phyloP scores from a whole-genome alignment of 2,797 vertebrate species.

The Chrosomus eos region DNA sequence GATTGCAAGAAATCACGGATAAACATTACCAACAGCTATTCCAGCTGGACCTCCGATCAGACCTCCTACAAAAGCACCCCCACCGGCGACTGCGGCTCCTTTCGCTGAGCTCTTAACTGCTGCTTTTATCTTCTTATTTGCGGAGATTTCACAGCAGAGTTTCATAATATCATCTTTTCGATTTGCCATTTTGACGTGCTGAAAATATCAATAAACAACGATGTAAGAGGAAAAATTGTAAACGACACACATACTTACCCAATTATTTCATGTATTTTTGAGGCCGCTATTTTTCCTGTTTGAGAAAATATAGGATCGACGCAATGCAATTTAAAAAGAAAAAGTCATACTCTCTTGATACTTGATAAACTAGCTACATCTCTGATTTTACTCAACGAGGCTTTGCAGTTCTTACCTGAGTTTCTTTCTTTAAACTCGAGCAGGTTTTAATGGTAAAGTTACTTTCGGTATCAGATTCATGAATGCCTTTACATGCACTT shows the following conservation, averaged over 20 bases:
- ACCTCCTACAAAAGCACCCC: conserved; percentile 82
- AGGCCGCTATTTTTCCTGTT: neutral
- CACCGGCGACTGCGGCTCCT: conserved; percentile 80
- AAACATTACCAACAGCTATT: conserved; percentile 82
- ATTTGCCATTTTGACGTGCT: conserved; percentile 72
- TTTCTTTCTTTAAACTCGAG: too few species aligned
- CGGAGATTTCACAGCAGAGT: conserved; percentile 81
- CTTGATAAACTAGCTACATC: neutral
- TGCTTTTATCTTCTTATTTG: conserved; percentile 79
- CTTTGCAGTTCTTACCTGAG: neutral
- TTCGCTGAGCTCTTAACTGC: conserved; percentile 78
- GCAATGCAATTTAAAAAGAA: neutral
- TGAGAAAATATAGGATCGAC: neutral
- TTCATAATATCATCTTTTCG: conserved; percentile 78
- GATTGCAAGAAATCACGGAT: neutral
- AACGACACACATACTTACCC: neutral
- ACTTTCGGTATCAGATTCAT: conserved; percentile 8
- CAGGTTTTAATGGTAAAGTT: neutral
- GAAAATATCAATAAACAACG: neutral
- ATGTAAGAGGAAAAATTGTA: too few species aligned
- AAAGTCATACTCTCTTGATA: neutral
- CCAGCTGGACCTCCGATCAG: conserved; percentile 84
- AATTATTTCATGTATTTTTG: neutral
- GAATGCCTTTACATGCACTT: neutral
- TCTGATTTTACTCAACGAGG: neutral